phyloP scores from a whole-genome alignment of 2,797 vertebrate genomes.

The Platyrinchus mystaceus region DNA sequence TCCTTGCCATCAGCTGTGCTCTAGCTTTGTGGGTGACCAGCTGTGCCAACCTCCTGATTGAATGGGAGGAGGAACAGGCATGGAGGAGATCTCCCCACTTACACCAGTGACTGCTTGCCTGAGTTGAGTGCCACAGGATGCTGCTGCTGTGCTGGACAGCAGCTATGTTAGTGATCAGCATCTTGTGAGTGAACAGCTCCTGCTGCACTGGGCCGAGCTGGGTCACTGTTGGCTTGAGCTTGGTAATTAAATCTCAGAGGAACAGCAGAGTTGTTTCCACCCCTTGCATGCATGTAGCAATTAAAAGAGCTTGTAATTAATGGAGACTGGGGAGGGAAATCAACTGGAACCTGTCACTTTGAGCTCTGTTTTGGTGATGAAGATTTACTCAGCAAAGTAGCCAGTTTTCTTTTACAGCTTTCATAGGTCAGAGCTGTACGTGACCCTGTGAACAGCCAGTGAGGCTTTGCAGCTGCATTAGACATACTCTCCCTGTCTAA shows the following conservation, averaged over 20 bases:
- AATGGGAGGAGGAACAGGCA: neutral
- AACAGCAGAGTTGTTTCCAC: neutral
- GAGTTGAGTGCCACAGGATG: neutral
- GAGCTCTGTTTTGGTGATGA: neutral
- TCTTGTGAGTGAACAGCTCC: neutral
- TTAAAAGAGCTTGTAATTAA: conserved; percentile 46
- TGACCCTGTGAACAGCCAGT: neutral
- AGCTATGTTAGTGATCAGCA: neutral
- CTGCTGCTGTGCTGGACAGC: neutral
- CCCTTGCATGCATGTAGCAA: neutral
- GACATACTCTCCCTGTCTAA: neutral
- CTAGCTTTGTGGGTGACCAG: neutral
- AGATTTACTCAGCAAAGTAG: neutral
- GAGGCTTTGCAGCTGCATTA: neutral
- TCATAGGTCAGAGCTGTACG: neutral
- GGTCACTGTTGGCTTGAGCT: neutral
- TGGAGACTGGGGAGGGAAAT: neutral
- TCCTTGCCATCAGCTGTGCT: rapidly evolving
- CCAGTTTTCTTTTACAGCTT: neutral
- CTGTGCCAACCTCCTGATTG: neutral
- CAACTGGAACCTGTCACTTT: conserved; percentile 9
- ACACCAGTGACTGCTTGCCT: neutral
- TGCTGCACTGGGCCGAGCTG: neutral
- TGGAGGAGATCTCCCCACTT: neutral
- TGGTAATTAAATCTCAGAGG: conserved; percentile 5